Evolutionary conservation across 2,797 vertebrate species (phyloP), one percentile per base, ranked within the genome.

Genomic region (Anguilla megastoma): DNA sequence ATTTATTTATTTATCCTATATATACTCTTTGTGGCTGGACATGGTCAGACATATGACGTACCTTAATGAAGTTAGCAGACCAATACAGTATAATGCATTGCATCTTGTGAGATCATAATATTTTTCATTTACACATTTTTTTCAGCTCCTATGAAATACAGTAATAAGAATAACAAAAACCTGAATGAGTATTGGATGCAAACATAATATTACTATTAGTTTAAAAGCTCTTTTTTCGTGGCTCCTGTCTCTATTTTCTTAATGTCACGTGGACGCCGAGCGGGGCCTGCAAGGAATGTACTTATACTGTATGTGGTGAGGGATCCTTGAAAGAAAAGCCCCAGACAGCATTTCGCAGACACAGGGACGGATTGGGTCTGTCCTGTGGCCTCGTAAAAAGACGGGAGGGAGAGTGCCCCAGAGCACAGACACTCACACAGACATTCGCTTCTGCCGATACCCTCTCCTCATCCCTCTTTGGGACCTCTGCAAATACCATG

Each of bases 401-500:
- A n/a, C 58, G 63, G 84, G 66, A n/a, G 50, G 36, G 69, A 27
- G 33, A 84, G 87, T 58, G 33, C 69, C 18, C 27, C 36, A 41
- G 14, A 36, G 58, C 86, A 36, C n/a, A 84, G 82, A 48, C 63
- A 76, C 27, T 86, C 56, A 74, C 69, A 76, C 63, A 48, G 60
- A 89, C 87, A 84, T 82, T 85, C 63, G 27, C 60, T 87, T 63
- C 52, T 84, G 52, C 63, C 56, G 60, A 79, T 52, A 41, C 84
- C 69, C 87, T 52, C 88, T 80, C 69, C 85, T 33, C 83, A 86
- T 89, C 83, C 80, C 88, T 88, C 74, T 76, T 41, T 88, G 86
- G 86, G 88, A 87, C 76, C 86, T 84, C 88, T 89, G 80, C 88
- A 85, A 85, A 56, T 86, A 84, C 33, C 87, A 88, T 90, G 91